Conservation (phyloP, 1,140 invertebrate species). For the Trissolcus basalis region DNA sequence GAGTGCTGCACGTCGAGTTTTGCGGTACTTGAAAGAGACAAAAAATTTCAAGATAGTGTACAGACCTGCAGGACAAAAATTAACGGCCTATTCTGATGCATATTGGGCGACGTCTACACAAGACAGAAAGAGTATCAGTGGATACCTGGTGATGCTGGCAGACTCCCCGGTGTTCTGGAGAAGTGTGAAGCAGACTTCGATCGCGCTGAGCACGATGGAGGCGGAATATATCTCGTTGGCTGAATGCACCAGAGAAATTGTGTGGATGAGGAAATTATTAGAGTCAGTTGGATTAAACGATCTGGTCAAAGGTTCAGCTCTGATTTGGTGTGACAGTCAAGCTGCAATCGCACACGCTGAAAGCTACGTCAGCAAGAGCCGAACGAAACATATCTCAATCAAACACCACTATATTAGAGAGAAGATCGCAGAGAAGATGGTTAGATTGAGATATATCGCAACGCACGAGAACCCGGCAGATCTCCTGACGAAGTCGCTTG, state of each 20-base stretch:
- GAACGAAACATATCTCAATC: conserved; percentile 61
- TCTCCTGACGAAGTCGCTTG: conserved; percentile 16
- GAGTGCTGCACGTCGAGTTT: conserved; percentile 50
- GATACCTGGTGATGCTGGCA: conserved; percentile 60
- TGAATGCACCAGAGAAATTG: conserved; percentile 38
- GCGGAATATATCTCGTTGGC: conserved; percentile 60
- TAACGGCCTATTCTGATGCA: conserved; percentile 59
- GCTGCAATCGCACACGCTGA: conserved; percentile 23
- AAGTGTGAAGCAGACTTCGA: conserved; percentile 54
- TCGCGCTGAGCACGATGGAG: conserved; percentile 57
- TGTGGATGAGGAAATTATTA: conserved; percentile 33
- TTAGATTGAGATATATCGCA: conserved; percentile 25
- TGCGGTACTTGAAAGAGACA: conserved; percentile 60
- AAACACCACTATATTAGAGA: conserved; percentile 54
- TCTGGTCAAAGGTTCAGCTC: too few relatives aligned
- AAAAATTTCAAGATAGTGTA: conserved; percentile 6
- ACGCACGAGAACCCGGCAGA: conserved; percentile 27
- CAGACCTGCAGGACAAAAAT: conserved; percentile 2
- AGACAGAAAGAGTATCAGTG: conserved; percentile 60
- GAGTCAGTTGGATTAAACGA: too few relatives aligned
- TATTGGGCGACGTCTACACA: conserved; percentile 62
- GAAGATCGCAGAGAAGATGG: conserved; percentile 12
- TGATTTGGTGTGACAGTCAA: conserved; percentile 55
- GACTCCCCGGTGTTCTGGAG: conserved; percentile 61
- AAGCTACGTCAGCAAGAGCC: conserved; percentile 15